These are phyloP conservation scores for Euwallacea fornicatus DNA, from an alignment of 1,140 invertebrate species.

Conservation along the genomic window DNA sequence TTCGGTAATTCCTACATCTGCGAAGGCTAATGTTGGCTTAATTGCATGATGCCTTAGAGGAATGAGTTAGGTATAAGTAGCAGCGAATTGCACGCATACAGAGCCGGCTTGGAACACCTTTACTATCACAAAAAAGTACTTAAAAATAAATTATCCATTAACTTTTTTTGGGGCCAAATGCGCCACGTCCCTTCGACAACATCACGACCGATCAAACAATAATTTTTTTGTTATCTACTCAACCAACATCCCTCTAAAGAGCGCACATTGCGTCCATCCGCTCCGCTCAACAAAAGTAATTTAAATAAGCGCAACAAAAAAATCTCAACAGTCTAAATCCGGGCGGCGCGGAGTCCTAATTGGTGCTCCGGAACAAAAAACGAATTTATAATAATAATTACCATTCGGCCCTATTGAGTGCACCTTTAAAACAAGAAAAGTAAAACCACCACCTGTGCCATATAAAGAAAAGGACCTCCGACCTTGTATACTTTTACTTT, in stretches of 20 bases:
- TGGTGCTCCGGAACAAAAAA: conserved; percentile 25
- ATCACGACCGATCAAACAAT: conserved; percentile 15
- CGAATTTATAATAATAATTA: conserved; percentile 34
- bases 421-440: conserved; percentile 34
- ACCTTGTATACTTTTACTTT: conserved; percentile 33
- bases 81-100: neutral
- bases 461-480: conserved; percentile 16
- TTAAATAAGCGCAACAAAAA: conserved; percentile 27
- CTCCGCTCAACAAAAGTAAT: conserved; percentile 22
- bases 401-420: conserved; percentile 32
- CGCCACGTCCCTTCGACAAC: conserved; percentile 17
- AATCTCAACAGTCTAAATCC: conserved; percentile 36
- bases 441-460: conserved; percentile 30
- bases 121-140: conserved; percentile 2
- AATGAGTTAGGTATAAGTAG: conserved; percentile 16
- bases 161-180: conserved; percentile 28
- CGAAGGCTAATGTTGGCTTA: conserved; percentile 28
- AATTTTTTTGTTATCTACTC: conserved; percentile 23
- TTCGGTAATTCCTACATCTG: conserved; percentile 26
- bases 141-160: conserved; percentile 37
- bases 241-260: conserved; percentile 10
- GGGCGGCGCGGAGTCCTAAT: conserved; percentile 21
- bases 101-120: neutral
- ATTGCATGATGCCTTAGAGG: conserved; percentile 17
- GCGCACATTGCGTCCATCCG: conserved; percentile 34